Base-by-base conservation (phyloP, 2,888 invertebrate genomes). In the Monopis laevigella region DNA sequence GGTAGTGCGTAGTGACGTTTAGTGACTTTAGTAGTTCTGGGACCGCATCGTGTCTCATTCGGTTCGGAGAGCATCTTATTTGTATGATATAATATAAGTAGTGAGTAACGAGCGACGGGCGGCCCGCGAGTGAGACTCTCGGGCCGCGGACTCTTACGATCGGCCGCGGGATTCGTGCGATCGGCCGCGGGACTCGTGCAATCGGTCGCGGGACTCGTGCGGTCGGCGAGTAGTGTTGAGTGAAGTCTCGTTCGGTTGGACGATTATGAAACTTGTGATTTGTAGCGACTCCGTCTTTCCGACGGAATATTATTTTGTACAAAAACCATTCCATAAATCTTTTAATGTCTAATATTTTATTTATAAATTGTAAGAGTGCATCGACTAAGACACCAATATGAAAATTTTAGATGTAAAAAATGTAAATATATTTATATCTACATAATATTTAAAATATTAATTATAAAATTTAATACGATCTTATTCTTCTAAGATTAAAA, bases 331-430 rank as follows among this genome's bases (percentile, higher is more conserved):
- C 78, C 78, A 74, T 77, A 58, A 66, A 65, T 63, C 63, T 66
- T 68, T 68, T 71, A 67, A 68, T 63, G 58, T 70, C 63, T 74
- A 66, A 65, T 63, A 40, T 68, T 72, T 75, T 66, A 77, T 73
- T 72, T 72, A 66, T 70, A 65, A 62, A 48, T 59, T 62, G 51
- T 75, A 75, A 73, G 75, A 65, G 70, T 72, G 75, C 73, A 62
- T 75, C 71, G 65, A 68, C 72, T 78, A 78, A 77, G 75, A 80
- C 80, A 80, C 80, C 80, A 80, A 80, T 75, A 74, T 77, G 65
- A 71, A 59, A 59, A 61, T 45, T 67, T 69, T 75, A 75, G 64
- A 52, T 54, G 58, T 69, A 72, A 70, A 39, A 59, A 69, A 59
- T 80, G 80, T 80, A 80, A 74, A 80, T 80, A 80, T 78, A 80